Evolutionary conservation across 2,888 invertebrate genomes (phyloP), one percentile per base, ranked within the genome.

Genomic region (Coleophora flavipennella): DNA sequence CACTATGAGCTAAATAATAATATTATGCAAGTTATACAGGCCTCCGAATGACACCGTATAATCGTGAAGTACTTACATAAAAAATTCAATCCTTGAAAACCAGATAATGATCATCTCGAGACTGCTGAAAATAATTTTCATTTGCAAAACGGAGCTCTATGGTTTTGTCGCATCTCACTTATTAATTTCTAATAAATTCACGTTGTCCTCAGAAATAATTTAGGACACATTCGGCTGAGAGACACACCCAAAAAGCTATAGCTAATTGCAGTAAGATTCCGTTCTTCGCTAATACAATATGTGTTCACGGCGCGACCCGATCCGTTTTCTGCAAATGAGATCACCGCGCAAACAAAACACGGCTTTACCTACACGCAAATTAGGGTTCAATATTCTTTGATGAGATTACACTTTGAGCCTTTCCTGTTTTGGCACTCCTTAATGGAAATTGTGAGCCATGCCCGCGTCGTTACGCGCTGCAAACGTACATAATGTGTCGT

Each of bases 401-500:
- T 31, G 29, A 38, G 35, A 35, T 58, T 53, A 44, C 62, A 66
- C 62, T 71, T 77, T 70, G 56, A 65, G 73, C 58, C 55, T 57
- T 76, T 77, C 55, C 63, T 63, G 59, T 59, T 57, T 60, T 57
- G 60, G 52, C 51, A 51, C 48, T 54, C 61, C 67, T 67, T 83
- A 81, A 83, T 83, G 81, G 83, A 83, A 80, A 83, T 80, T 80
- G 80, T 78, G 75, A 79, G 73, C 79, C 78, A 74, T 66, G 78
- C 80, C 81, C 70, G 75, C 72, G 77, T 76, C 79, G 78, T 81
- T 78, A 81, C 76, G 71, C 75, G 72, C 77, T 77, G 76, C 76
- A 75, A 83, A 84, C 76, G 80, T 83, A 81, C 72, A 74, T 80
- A 83, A 81, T 83, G 77, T 78, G 79, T 83, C 81, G 78, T 81